phyloP scores from a whole-genome alignment of 2,888 invertebrate genomes.

The Drosophila anomalata region DNA sequence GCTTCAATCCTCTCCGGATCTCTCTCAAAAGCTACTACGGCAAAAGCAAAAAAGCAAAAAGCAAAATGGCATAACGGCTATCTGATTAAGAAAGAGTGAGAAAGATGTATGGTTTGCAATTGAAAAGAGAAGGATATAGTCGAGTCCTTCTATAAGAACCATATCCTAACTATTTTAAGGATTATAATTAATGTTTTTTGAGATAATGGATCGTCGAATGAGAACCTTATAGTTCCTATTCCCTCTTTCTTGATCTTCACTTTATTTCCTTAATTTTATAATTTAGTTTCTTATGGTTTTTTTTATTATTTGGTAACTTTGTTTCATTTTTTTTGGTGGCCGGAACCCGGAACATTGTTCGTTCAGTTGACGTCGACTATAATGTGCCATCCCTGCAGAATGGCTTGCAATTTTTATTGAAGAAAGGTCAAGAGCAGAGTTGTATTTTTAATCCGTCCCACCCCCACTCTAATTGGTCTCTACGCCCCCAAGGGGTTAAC shows the following conservation, averaged over 20 bases:
- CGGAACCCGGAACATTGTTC: conserved; percentile 58
- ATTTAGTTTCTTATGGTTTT: conserved; percentile 39
- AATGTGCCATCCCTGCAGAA: conserved; percentile 89
- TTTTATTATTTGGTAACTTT: conserved; percentile 27
- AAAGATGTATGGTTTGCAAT: background rate
- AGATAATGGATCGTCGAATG: too few species aligned
- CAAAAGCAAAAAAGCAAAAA: conserved; percentile 23
- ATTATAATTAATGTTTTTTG: too few species aligned
- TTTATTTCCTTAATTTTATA: conserved; percentile 18
- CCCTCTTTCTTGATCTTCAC: conserved; percentile 16
- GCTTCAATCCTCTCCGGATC: conserved; percentile 3
- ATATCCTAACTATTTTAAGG: too few species aligned
- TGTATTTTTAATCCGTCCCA: conserved; percentile 1
- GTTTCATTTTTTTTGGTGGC: conserved; percentile 45
- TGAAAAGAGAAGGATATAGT: background rate
- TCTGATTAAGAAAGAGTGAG: background rate
- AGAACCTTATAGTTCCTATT: background rate
- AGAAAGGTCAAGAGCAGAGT: conserved; percentile 80
- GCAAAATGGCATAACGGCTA: conserved; percentile 1
- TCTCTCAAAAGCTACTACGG: conserved; percentile 27
- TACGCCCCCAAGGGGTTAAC: background rate
- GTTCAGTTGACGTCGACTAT: conserved; percentile 90
- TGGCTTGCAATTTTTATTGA: conserved; percentile 88
- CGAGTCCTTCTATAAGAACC: too few species aligned
- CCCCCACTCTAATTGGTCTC: conserved; percentile 7